Conservation (phyloP, 1,140 invertebrate species). For the Drosophila virilis region DNA sequence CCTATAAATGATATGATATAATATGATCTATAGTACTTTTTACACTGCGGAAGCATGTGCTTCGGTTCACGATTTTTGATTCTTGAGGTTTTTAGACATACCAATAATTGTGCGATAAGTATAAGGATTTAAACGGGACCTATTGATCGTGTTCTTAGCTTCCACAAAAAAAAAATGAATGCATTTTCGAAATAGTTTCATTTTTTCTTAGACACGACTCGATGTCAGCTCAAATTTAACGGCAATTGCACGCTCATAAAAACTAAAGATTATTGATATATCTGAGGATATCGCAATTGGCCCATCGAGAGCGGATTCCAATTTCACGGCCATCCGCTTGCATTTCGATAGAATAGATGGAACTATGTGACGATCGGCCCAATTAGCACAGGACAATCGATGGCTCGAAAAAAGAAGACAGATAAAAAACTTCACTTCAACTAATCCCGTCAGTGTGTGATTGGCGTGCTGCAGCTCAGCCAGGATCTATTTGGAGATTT, state of each 20-base stretch:
- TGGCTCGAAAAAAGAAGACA: neutral
- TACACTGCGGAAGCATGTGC: too few relatives aligned
- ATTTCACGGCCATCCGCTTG: slow-evolving; percentile 65
- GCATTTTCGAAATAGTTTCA: neutral
- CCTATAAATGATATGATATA: too few relatives aligned
- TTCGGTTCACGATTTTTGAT: too few relatives aligned
- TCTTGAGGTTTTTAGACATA: too few relatives aligned
- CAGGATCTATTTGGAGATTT: slow-evolving; percentile 32
- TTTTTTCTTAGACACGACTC: neutral
- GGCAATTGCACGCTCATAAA: slow-evolving; percentile 62
- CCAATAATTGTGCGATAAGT: too few relatives aligned
- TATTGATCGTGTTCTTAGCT: neutral
- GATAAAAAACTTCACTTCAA: slow-evolving; percentile 61
- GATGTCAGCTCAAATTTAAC: slow-evolving; percentile 67
- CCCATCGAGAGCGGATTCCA: slow-evolving; percentile 40
- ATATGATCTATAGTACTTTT: too few relatives aligned
- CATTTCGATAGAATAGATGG: slow-evolving; percentile 2
- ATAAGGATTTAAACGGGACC: too few relatives aligned
- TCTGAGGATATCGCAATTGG: slow-evolving; percentile 27
- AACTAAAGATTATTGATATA: slow-evolving; percentile 22
- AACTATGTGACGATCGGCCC: slow-evolving; percentile 52
- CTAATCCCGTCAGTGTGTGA: slow-evolving; percentile 78
- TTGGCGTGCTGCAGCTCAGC: slow-evolving; percentile 61
- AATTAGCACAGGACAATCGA: slow-evolving; percentile 57
- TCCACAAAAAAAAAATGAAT: neutral